These are phyloP conservation scores for Scortum barcoo DNA, from an alignment of 2,113 vertebrate species.

Conservation along the genomic window DNA sequence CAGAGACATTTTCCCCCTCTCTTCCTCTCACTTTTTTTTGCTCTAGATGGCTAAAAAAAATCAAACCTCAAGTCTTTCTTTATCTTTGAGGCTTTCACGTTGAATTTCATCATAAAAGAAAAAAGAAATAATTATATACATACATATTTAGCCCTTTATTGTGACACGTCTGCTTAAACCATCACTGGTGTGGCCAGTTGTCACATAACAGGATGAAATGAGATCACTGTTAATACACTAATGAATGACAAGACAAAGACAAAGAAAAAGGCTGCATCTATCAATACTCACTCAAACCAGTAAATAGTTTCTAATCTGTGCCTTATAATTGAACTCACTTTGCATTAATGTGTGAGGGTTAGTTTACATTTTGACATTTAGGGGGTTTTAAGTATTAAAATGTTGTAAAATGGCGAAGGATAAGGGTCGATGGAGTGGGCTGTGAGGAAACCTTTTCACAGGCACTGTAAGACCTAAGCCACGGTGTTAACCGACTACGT, in stretches of 20 bases:
- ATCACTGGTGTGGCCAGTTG: neutral
- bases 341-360: neutral
- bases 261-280: neutral
- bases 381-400: neutral
- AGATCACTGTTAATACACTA: neutral
- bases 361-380: neutral
- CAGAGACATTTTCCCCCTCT: neutral
- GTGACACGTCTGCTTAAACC: neutral
- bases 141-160: neutral
- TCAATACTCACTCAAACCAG: no score
- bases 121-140: neutral
- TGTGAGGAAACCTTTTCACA: neutral
- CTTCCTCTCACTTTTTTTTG: neutral
- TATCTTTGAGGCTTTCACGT: neutral
- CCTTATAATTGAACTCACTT: neutral
- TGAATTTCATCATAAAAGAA: neutral
- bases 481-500: conserved; percentile 10
- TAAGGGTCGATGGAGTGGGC: rapidly evolving
- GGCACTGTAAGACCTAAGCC: neutral
- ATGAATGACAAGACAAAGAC: neutral
- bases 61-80: neutral
- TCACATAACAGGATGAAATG: neutral
- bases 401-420: neutral
- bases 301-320: neutral
- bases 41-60: rapidly evolving